Conservation (phyloP, 2,113 vertebrate genomes). For the Speoplatyrhinus poulsoni region DNA sequence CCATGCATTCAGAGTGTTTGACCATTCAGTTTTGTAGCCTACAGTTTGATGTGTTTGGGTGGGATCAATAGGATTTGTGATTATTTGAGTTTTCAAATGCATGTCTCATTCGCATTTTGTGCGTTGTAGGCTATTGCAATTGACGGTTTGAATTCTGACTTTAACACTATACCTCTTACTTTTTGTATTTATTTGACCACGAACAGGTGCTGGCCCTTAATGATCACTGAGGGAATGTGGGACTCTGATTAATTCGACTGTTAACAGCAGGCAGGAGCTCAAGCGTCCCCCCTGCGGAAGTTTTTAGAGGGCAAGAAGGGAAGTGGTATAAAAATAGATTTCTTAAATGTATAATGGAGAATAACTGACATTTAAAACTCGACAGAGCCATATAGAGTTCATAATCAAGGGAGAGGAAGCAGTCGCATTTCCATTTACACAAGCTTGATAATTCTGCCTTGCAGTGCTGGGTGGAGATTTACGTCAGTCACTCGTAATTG, state of each 20-base stretch:
- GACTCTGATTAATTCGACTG: constrained; percentile 68
- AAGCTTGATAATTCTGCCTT: constrained; percentile 43
- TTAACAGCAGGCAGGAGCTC: constrained; percentile 62
- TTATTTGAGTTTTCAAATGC: too few relatives aligned
- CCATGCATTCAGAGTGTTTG: too few relatives aligned
- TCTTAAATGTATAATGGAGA: constrained; percentile 62
- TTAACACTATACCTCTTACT: constrained; percentile 28
- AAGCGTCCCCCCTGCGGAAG: constrained; percentile 67
- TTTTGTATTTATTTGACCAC: constrained; percentile 19
- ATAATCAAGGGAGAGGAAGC: constrained; percentile 71
- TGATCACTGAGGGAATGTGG: constrained; percentile 60
- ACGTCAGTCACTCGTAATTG: not conserved
- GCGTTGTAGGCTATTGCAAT: not conserved
- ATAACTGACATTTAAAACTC: constrained; percentile 67
- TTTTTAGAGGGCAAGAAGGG: constrained; percentile 53
- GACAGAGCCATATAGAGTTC: constrained; percentile 73
- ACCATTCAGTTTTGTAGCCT: too few relatives aligned
- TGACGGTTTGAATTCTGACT: constrained; percentile 2
- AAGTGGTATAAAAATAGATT: constrained; percentile 70
- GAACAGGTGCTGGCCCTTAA: constrained; percentile 66
- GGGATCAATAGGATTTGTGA: too few relatives aligned
- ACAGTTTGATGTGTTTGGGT: too few relatives aligned
- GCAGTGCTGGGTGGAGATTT: constrained; percentile 10
- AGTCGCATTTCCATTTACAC: constrained; percentile 65
- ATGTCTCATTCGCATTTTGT: constrained; percentile 7